A percentile compares a stretch with the other conserved stretches of the same genome.
Evolutionary conservation across 2,888 invertebrate species (phyloP).

Genomic region (Noctuana brunneofusca): DNA sequence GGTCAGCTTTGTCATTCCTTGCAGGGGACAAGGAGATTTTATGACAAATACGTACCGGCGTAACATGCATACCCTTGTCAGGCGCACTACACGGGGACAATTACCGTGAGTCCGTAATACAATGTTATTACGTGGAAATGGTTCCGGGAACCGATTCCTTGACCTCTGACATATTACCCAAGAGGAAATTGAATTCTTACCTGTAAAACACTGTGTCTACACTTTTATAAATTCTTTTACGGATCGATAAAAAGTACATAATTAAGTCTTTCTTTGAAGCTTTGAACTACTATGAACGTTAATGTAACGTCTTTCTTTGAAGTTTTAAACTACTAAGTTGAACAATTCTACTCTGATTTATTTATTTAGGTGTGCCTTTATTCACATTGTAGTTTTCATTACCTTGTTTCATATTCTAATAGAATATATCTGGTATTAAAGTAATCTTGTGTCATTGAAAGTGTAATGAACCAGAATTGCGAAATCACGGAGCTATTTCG

Average conservation of each 20-base stretch:
- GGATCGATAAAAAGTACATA: background rate
- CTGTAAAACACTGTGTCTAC: background rate
- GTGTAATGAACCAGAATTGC: slow-evolving; percentile 32
- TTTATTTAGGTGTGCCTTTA: background rate
- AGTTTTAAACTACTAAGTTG: too few relatives aligned
- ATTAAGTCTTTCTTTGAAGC: too few relatives aligned
- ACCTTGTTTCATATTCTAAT: background rate
- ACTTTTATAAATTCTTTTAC: background rate
- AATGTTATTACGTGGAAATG: slow-evolving; percentile 4
- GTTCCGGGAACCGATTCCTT: slow-evolving; percentile 1
- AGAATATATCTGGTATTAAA: background rate
- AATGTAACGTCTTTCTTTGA: too few relatives aligned
- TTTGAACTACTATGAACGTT: too few relatives aligned
- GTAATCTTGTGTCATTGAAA: slow-evolving; percentile 19
- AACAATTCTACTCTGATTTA: background rate
- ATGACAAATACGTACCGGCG: slow-evolving; percentile 41
- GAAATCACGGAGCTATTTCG: slow-evolving; percentile 48
- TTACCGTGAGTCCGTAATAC: slow-evolving; percentile 8
- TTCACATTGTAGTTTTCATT: background rate
- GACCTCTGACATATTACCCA: slow-evolving; percentile 7
- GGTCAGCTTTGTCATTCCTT: slow-evolving; percentile 47
- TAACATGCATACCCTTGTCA: slow-evolving; percentile 39
- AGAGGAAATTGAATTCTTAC: background rate
- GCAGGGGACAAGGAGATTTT: slow-evolving; percentile 43
- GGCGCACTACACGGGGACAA: slow-evolving; percentile 11